phyloP scores from a whole-genome alignment of 1,140 invertebrate genomes.

The Eriosoma lanigerum region DNA sequence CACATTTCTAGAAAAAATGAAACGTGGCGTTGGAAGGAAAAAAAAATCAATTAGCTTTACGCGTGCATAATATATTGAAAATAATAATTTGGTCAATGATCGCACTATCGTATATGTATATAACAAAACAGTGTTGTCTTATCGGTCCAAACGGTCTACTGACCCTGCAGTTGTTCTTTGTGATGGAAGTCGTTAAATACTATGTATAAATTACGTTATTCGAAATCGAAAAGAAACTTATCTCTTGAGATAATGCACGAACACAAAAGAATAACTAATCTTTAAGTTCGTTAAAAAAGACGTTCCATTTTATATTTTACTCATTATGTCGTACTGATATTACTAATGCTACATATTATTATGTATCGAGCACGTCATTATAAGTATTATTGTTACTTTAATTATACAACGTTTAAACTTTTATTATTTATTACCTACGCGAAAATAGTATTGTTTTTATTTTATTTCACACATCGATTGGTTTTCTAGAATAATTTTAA shows the following conservation, averaged over 20 bases:
- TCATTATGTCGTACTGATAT: too few species aligned
- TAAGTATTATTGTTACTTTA: too few species aligned
- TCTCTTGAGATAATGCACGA: neutral
- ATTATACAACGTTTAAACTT: too few species aligned
- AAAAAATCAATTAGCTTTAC: neutral
- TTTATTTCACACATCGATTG: too few species aligned
- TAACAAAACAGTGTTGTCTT: neutral
- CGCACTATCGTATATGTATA: too few species aligned
- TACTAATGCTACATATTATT: too few species aligned
- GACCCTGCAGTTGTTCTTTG: constrained; percentile 7
- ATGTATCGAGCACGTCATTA: too few species aligned
- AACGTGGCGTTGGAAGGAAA: neutral
- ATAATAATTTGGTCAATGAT: neutral
- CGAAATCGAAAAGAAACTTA: neutral
- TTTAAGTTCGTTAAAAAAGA: neutral
- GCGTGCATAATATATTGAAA: neutral
- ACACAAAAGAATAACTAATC: neutral
- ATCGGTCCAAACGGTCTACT: neutral
- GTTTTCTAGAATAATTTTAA: too few species aligned
- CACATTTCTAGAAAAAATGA: neutral
- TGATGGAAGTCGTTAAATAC: neutral
- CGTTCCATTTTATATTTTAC: too few species aligned
- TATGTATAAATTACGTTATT: neutral
- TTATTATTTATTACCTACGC: too few species aligned
- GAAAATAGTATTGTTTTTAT: too few species aligned